phyloP scores from a whole-genome alignment of 2,797 vertebrate species.

The Falco cherrug region DNA sequence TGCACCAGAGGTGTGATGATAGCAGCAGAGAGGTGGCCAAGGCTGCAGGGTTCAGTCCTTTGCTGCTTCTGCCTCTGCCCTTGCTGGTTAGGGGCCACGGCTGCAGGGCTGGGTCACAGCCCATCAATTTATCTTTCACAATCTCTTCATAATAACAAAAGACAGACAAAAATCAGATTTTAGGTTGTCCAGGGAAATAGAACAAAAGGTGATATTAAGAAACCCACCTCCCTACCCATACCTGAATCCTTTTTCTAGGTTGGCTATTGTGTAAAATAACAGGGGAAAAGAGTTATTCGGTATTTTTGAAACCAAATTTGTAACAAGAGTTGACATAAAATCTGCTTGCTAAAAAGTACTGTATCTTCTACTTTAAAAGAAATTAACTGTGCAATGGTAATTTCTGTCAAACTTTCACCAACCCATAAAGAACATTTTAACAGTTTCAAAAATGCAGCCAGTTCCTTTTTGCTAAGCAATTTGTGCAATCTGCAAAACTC shows the following conservation, averaged over 20 bases:
- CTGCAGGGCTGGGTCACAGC: not conserved
- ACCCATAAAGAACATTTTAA: not conserved
- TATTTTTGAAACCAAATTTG: not conserved
- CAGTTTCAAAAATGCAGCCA: not conserved
- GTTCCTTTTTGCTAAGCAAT: not conserved
- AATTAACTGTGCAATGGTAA: not conserved
- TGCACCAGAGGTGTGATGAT: not conserved
- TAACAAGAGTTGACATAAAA: not conserved
- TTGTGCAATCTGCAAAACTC: not conserved
- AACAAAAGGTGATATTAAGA: not conserved
- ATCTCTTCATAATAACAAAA: not conserved
- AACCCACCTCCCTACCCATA: not conserved
- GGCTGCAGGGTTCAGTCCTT: not conserved
- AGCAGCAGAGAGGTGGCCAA: not conserved
- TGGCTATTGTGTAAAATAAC: not conserved
- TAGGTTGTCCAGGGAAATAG: not conserved
- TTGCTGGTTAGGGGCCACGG: accelerated
- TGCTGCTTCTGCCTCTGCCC: not conserved
- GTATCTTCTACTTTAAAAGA: not conserved
- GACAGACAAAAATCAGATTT: not conserved
- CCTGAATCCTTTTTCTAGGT: not conserved
- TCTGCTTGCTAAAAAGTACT: not conserved
- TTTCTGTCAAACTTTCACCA: not conserved
- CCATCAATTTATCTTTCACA: not conserved
- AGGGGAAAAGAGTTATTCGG: not conserved